phyloP scores from a whole-genome alignment of 2,888 invertebrate species.

The Drosophila neotestacea region DNA sequence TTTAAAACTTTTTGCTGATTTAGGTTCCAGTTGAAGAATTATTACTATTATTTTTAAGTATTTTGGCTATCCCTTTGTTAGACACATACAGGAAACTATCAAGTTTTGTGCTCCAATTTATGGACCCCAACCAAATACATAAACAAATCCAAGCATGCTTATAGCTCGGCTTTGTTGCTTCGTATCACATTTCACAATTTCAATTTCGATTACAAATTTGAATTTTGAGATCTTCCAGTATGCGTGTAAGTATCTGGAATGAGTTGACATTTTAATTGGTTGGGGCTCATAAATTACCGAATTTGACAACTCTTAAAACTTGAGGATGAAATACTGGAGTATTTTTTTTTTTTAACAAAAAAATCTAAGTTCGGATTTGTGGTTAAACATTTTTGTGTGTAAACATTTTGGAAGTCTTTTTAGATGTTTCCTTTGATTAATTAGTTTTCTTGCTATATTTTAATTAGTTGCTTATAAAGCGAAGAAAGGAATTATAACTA shows the following conservation, averaged over 20 bases:
- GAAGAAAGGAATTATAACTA: not conserved
- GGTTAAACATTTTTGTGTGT: not conserved
- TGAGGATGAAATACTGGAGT: slow-evolving; percentile 24
- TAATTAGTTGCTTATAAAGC: not conserved
- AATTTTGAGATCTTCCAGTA: slow-evolving; percentile 22
- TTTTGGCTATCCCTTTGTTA: slow-evolving; percentile 3
- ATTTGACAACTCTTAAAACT: slow-evolving; percentile 50
- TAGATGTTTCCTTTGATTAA: not conserved
- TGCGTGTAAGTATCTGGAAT: slow-evolving; percentile 24
- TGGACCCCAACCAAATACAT: slow-evolving; percentile 54
- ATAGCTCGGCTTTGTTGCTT: slow-evolving; percentile 42
- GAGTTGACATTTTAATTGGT: slow-evolving; percentile 68
- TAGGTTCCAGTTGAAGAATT: slow-evolving; percentile 5
- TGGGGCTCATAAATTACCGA: slow-evolving; percentile 54
- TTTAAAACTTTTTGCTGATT: slow-evolving; percentile 16
- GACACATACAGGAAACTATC: slow-evolving; percentile 56
- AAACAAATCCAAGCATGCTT: slow-evolving; percentile 47
- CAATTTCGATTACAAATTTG: slow-evolving; percentile 45
- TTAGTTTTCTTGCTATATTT: not conserved
- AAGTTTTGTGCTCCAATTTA: slow-evolving; percentile 55
- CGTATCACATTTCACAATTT: slow-evolving; percentile 66
- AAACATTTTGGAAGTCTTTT: too few relatives aligned
- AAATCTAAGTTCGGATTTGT: too few relatives aligned
- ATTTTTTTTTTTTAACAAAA: too few relatives aligned
- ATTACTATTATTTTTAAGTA: slow-evolving; percentile 1